Base-by-base conservation (phyloP, 1,140 invertebrate species). In the Drosophila kurseongensis region DNA sequence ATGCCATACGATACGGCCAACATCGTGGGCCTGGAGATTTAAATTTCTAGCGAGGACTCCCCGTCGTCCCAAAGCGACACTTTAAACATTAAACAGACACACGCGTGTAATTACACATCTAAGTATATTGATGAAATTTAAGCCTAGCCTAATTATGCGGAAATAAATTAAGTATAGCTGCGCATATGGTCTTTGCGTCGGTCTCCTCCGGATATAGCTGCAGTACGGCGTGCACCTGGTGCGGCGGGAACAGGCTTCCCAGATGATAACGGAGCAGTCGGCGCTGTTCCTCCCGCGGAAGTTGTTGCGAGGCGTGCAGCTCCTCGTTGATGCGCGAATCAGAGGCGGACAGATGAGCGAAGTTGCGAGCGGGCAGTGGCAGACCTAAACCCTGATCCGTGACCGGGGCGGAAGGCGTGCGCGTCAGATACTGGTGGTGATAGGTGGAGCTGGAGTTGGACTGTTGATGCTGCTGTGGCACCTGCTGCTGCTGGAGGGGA, bases 131-230 rank as follows among this genome's bases (percentile, higher is more conserved):
- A 77, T 71, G 73, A 79, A 73, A 42, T 79, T 88, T 76, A 80
- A 77, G 65, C 50, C 58, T 89, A 90, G 76, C 68, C 79, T 90
- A 90, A 83, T 91, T 91, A 82, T 90, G 73, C 10, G 95, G 95
- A 93, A 96, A 96, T 94, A 96, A 95, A 23, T 94, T 93, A 57
- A 98, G 92, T 73, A 98, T 97, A 60, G 96, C 95, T 38, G 96
- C 96, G 93, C 97, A 98, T 74, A 98, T 96, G 81, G 96, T 96
- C 83, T 98, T 96, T 0, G 97, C 95, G 92, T 98, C 96, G 1
- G 95, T 97, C 91, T 98, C 97, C 35, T 97, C 96, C 0, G 97
- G 98, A 93, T 97, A 96, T 45, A 96, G 91, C 51, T 96, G 94
- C 96, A 98, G 97, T 0, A 96, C 97, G 32, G 96, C 94, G 27